These are phyloP conservation scores for Microcaecilia unicolor DNA, from an alignment of 2,797 vertebrate genomes.

Conservation along the genomic window DNA sequence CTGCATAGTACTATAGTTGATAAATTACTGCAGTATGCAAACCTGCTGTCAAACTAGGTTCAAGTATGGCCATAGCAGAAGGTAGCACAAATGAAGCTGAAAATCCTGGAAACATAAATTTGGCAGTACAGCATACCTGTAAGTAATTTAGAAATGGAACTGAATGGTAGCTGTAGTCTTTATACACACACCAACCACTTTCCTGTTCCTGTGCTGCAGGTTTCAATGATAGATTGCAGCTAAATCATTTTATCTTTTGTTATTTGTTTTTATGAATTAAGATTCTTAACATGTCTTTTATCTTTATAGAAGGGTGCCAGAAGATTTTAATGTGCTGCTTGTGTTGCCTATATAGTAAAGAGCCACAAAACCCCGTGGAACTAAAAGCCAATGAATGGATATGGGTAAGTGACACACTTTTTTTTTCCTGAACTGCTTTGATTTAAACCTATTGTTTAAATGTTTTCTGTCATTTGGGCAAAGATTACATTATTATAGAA, in stretches of 20 bases:
- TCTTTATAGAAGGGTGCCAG: slow-evolving; percentile 56
- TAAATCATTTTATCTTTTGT: neutral
- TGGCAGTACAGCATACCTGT: no score
- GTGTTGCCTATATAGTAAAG: slow-evolving; percentile 72
- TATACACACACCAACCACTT: no score
- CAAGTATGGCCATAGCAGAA: no score
- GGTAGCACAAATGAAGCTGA: no score
- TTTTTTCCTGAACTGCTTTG: slow-evolving; percentile 18
- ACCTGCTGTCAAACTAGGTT: no score
- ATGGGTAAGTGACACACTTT: slow-evolving; percentile 53
- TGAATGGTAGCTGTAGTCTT: no score
- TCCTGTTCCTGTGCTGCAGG: neutral
- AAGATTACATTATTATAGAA: slow-evolving; percentile 16
- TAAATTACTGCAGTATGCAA: no score
- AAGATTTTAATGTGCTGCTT: slow-evolving; percentile 72
- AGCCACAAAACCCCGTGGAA: slow-evolving; percentile 69
- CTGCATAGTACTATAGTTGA: no score
- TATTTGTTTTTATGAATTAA: slow-evolving; percentile 1
- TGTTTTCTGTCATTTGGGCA: neutral
- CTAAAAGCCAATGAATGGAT: slow-evolving; percentile 81
- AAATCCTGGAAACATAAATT: no score
- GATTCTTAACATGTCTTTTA: slow-evolving; percentile 23
- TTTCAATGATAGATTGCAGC: neutral
- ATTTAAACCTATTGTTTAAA: slow-evolving; percentile 33
- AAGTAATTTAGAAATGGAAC: no score